These are phyloP conservation scores for Agrilus biguttatus DNA, from an alignment of 2,888 invertebrate species.

Conservation along the genomic window DNA sequence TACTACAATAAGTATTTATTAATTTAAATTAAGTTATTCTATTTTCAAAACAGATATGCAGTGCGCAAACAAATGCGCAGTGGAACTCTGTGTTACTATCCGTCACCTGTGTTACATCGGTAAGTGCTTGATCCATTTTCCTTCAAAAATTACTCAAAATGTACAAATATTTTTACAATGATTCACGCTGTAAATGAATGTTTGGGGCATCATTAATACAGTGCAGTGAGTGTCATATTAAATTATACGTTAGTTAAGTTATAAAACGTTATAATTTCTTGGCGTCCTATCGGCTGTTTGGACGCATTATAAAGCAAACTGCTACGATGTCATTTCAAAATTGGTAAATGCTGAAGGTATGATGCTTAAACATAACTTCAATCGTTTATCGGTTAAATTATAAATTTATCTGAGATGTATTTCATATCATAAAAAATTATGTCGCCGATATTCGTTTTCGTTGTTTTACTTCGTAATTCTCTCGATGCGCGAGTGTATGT, in stretches of 20 bases:
- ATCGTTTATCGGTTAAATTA: no score
- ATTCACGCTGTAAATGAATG: constrained; percentile 11
- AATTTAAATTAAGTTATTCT: constrained; percentile 2
- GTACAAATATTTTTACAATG: constrained; percentile 19
- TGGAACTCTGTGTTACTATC: constrained; percentile 33
- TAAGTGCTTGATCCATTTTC: constrained; percentile 29
- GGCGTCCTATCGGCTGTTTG: constrained; percentile 24
- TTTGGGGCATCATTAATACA: constrained; percentile 8
- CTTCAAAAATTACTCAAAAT: constrained; percentile 22
- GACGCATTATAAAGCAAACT: constrained; percentile 3
- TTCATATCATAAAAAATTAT: neutral
- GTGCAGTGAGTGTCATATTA: constrained; percentile 21
- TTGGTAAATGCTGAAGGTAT: no score
- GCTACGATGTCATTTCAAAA: neutral
- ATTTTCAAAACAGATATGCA: constrained; percentile 8
- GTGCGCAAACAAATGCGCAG: constrained; percentile 29
- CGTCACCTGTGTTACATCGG: constrained; percentile 42
- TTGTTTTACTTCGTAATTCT: no score
- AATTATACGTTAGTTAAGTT: constrained; percentile 25
- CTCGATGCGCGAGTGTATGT: neutral
- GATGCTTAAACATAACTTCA: no score
- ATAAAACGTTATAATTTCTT: constrained; percentile 21
- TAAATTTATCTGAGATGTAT: no score
- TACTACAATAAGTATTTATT: constrained; percentile 3
- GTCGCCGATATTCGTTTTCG: no score